phyloP scores from a whole-genome alignment of 2,113 vertebrate species.

The Pardalotus punctatus region DNA sequence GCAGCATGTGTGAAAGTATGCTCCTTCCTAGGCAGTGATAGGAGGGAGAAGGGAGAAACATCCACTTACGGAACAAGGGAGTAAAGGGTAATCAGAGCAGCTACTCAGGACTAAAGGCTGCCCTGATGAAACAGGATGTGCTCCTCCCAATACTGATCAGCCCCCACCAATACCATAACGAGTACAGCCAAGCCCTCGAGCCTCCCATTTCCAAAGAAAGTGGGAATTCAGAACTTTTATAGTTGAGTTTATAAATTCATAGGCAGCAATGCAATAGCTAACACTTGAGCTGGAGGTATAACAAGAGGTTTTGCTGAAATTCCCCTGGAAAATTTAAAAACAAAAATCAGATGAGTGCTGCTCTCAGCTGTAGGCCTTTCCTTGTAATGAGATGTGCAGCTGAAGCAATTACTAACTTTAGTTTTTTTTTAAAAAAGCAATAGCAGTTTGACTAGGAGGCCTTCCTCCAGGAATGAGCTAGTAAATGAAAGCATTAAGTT shows the following conservation, averaged over 20 bases:
- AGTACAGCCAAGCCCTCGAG: not conserved
- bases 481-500: conserved; percentile 65
- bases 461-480: conserved; percentile 46
- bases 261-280: not conserved
- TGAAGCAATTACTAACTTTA: conserved; percentile 42
- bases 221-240: not conserved
- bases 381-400: conserved; percentile 7
- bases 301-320: not conserved
- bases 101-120: not conserved
- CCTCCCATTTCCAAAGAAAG: not conserved
- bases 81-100: not conserved
- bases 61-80: not conserved
- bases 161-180: rapidly evolving
- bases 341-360: not conserved
- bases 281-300: not conserved
- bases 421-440: not conserved
- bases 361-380: conserved; percentile 11
- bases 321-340: not conserved
- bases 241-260: not conserved
- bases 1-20: rapidly evolving
- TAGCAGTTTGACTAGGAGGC: conserved; percentile 38
- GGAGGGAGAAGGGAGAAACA: not conserved
- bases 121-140: not conserved
- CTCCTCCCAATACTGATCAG: not conserved
- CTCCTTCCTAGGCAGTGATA: not conserved